phyloP scores from a whole-genome alignment of 2,888 invertebrate species.

The Lycia hirtaria region DNA sequence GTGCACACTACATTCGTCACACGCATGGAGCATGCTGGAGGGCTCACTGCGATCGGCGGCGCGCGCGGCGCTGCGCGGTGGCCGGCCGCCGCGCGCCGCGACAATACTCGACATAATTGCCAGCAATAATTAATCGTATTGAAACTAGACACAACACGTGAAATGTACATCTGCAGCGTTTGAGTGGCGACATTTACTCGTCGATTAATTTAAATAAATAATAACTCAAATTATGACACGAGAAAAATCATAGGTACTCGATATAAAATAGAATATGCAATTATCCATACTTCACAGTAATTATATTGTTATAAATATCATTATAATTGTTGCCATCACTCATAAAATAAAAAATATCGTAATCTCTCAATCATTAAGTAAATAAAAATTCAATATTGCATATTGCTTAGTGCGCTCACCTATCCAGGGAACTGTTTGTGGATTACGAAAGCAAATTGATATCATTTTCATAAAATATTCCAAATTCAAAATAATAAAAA shows the following conservation, averaged over 20 bases:
- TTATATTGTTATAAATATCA: slow-evolving; percentile 81
- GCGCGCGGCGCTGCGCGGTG: slow-evolving; percentile 22
- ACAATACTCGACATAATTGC: slow-evolving; percentile 42
- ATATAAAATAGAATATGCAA: slow-evolving; percentile 79
- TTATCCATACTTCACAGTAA: slow-evolving; percentile 70
- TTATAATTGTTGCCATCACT: slow-evolving; percentile 81
- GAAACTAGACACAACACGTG: slow-evolving; percentile 46
- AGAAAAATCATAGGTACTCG: slow-evolving; percentile 70
- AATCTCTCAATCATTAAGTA: slow-evolving; percentile 80
- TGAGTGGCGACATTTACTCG: slow-evolving; percentile 66
- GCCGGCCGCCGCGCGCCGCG: slow-evolving; percentile 12
- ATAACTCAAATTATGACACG: slow-evolving; percentile 82
- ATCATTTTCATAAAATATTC: neutral
- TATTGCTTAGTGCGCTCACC: slow-evolving; percentile 72
- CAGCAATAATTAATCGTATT: slow-evolving; percentile 44
- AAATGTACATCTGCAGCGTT: slow-evolving; percentile 49
- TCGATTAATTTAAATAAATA: slow-evolving; percentile 80
- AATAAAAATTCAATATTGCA: slow-evolving; percentile 78
- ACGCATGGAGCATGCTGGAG: slow-evolving; percentile 33
- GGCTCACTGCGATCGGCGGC: slow-evolving; percentile 14
- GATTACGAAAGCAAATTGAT: slow-evolving; percentile 21
- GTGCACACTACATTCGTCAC: slow-evolving; percentile 41
- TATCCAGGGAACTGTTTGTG: slow-evolving; percentile 31
- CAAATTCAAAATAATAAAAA: slow-evolving; percentile 32
- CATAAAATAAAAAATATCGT: slow-evolving; percentile 83